A percentile compares a stretch with the other conserved stretches of the same genome.
Conservation (phyloP, 30 jellyfish, hydroid and myxozoan genomes). For the Aurelia sp. region DNA sequence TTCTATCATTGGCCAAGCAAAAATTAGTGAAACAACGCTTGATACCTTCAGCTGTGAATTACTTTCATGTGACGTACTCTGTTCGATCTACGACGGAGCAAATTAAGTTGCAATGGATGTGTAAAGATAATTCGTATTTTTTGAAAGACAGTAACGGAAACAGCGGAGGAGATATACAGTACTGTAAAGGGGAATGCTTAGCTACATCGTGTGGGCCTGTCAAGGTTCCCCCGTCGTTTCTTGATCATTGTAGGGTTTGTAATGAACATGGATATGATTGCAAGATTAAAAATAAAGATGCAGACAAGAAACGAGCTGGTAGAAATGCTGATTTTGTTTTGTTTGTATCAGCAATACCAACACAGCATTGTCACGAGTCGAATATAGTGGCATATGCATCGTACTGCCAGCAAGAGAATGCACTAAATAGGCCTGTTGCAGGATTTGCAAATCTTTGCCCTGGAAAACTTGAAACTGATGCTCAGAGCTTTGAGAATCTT, state of each 20-base stretch:
- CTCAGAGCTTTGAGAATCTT: slow-evolving; percentile 86
- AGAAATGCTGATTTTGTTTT: slow-evolving; percentile 71
- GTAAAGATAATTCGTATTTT: slow-evolving; percentile 83
- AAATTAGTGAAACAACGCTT: slow-evolving; percentile 67
- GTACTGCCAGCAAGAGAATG: slow-evolving; percentile 95
- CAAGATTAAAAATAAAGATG: slow-evolving; percentile 20
- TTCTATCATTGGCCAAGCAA: slow-evolving; percentile 55
- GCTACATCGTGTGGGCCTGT: slow-evolving; percentile 92
- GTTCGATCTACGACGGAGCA: slow-evolving; percentile 73
- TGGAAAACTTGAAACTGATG: slow-evolving; percentile 79
- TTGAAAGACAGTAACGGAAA: slow-evolving; percentile 71
- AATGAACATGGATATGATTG: slow-evolving; percentile 82
- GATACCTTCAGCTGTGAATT: slow-evolving; percentile 87
- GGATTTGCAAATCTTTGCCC: slow-evolving; percentile 97
- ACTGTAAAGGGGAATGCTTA: slow-evolving; percentile 73
- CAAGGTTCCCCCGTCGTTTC: slow-evolving; percentile 78
- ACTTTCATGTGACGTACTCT: slow-evolving; percentile 78
- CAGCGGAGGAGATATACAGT: slow-evolving; percentile 85
- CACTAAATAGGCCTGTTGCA: slow-evolving; percentile 94
- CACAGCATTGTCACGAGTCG: slow-evolving; percentile 90
- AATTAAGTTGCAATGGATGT: slow-evolving; percentile 87
- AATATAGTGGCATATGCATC: slow-evolving; percentile 97
- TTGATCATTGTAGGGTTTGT: slow-evolving; percentile 88
- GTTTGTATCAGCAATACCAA: slow-evolving; percentile 91
- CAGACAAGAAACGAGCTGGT: slow-evolving; percentile 13